Evolutionary conservation across 1,140 invertebrate genomes (phyloP).

Genomic region (Drosophila simulans): DNA sequence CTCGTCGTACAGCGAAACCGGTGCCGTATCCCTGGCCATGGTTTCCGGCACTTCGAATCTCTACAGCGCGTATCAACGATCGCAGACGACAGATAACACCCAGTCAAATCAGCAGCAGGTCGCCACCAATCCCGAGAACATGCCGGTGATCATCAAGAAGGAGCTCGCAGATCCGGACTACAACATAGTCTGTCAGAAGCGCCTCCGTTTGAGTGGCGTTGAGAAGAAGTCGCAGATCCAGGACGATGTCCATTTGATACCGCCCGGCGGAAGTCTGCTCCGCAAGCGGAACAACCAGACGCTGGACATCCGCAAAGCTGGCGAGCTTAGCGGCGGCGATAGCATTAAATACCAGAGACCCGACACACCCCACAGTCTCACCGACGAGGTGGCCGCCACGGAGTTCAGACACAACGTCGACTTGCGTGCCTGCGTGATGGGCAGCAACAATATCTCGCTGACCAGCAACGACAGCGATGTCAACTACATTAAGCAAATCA

Average conservation of each 20-base stretch:
- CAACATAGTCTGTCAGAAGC: constrained; percentile 14
- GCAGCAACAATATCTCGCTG: constrained; percentile 80
- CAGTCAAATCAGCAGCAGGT: constrained; percentile 3
- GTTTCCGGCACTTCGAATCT: constrained; percentile 37
- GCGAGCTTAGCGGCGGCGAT: constrained; percentile 6
- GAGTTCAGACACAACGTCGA: constrained; percentile 76
- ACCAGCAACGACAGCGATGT: constrained; percentile 29
- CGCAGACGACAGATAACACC: constrained; percentile 3
- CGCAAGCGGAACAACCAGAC: constrained; percentile 58
- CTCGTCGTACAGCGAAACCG: constrained; percentile 64
- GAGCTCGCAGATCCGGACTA: constrained; percentile 30
- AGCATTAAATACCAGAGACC: constrained; percentile 32
- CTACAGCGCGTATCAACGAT: constrained; percentile 6
- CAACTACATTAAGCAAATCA: constrained; percentile 60
- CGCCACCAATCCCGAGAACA: neutral
- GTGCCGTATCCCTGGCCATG: constrained; percentile 48
- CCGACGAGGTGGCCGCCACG: constrained; percentile 48
- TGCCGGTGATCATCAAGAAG: constrained; percentile 33
- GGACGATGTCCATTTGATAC: constrained; percentile 56
- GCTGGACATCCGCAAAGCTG: neutral
- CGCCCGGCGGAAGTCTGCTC: constrained; percentile 73
- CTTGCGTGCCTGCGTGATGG: constrained; percentile 77
- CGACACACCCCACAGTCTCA: constrained; percentile 61
- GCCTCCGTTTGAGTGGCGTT: constrained; percentile 16
- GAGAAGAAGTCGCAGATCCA: constrained; percentile 8